These are phyloP conservation scores for Coryphaenoides rupestris DNA, from an alignment of 2,113 vertebrate species.

Conservation along the genomic window DNA sequence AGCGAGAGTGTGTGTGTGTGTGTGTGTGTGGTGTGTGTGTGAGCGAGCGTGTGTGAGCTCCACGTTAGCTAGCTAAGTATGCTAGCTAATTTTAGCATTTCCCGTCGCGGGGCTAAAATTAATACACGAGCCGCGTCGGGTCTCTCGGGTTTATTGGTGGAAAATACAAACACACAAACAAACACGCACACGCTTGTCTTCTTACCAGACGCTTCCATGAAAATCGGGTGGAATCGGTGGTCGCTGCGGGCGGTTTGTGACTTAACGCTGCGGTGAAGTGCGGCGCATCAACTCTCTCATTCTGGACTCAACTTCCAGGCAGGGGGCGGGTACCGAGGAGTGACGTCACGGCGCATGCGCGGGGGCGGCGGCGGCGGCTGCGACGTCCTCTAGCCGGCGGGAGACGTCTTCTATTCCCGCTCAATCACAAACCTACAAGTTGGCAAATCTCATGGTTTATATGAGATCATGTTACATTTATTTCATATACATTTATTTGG, in stretches of 20 bases:
- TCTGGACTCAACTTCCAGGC: conserved; percentile 39
- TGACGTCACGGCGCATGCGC: conserved; percentile 6
- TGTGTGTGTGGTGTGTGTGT: neutral
- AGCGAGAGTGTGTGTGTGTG: neutral
- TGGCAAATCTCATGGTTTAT: too few relatives aligned
- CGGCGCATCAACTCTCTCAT: conserved; percentile 47
- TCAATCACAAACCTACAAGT: too few relatives aligned
- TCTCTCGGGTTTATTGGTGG: too few relatives aligned
- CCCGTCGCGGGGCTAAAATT: neutral
- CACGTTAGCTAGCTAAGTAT: conserved; percentile 30
- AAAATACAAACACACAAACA: too few relatives aligned
- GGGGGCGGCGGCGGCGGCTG: too few relatives aligned
- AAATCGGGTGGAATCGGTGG: conserved; percentile 22
- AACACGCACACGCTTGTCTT: fast-evolving
- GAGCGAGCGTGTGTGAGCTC: conserved; percentile 1
- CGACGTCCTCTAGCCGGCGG: too few relatives aligned
- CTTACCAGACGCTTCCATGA: conserved; percentile 71
- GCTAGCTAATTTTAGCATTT: conserved; percentile 19
- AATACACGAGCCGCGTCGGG: too few relatives aligned
- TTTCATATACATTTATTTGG: too few relatives aligned
- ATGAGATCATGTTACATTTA: too few relatives aligned
- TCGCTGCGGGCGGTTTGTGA: conserved; percentile 31
- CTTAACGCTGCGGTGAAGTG: conserved; percentile 29
- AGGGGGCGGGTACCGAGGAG: conserved; percentile 18
- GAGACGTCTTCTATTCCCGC: too few relatives aligned